phyloP scores from a whole-genome alignment of 2,888 invertebrate genomes.

The Antheraea yamamai region DNA sequence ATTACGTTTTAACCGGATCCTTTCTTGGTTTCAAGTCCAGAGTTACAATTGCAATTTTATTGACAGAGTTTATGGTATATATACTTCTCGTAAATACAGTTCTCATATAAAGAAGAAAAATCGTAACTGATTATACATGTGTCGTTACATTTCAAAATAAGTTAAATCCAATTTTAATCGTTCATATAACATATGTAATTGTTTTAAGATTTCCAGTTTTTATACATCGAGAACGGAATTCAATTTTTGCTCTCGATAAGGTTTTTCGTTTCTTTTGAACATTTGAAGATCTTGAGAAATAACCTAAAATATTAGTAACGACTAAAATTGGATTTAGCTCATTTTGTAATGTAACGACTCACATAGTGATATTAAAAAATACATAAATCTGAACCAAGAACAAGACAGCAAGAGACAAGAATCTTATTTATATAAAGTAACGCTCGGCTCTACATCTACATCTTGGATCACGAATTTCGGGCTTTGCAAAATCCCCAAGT shows the following conservation, averaged over 20 bases:
- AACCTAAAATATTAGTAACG: too few species aligned
- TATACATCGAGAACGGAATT: too few species aligned
- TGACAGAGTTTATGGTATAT: not conserved
- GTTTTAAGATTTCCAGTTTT: too few species aligned
- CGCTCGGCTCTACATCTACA: not conserved
- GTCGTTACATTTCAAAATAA: too few species aligned
- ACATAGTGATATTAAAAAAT: not conserved
- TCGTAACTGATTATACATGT: not conserved
- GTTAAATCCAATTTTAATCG: too few species aligned
- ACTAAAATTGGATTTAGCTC: too few species aligned
- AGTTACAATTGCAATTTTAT: not conserved
- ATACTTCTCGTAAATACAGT: not conserved
- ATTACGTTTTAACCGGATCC: not conserved
- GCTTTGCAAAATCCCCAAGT: conserved; percentile 8
- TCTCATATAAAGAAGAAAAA: too few species aligned
- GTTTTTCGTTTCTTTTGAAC: too few species aligned
- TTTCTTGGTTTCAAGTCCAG: not conserved
- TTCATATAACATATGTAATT: too few species aligned
- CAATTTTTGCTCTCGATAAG: too few species aligned
- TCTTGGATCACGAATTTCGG: conserved; percentile 8
- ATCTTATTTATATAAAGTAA: conserved; percentile 12
- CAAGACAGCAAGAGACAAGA: not conserved
- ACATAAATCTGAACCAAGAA: not conserved
- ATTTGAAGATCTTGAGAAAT: too few species aligned
- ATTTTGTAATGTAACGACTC: too few species aligned